Base-by-base conservation (phyloP, 2,113 vertebrate species). In the Callopanchax toddi region DNA sequence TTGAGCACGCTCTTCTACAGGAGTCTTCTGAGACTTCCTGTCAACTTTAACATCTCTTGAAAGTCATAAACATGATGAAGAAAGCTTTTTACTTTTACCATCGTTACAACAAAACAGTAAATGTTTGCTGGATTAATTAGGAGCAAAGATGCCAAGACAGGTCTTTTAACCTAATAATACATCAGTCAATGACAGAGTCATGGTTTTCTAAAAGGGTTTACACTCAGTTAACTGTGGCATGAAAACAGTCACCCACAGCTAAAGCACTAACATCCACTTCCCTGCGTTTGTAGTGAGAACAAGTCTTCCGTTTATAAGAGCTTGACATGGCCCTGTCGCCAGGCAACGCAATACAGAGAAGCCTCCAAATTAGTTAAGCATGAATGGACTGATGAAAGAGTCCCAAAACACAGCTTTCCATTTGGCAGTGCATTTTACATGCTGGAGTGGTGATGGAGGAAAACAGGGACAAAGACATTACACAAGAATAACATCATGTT, bases 341-440 rank as follows among this genome's bases (percentile, higher is more conserved):
- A 80, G 60, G 83, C 79, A 87, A 89, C 79, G 39, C 55, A 46
- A 57, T 52, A 71, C 57, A 67, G 60, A 67, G 36, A 81, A 70
- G 48, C 55, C 56, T 69, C 51, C 22, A 25, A 78, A 79, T 87
- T 83, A 86, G 77, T 78, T 39, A 53, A 74, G 81, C 83, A 54
- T 80, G 73, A 80, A 73, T 50, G 67, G 60, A 48, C 67, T 71
- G 72, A 86, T 78, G 75, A 86, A 64, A 32, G 5, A 63, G 49
- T 71, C 74, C 58, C 21, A 71, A 79, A 86, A 82, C 76, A 79
- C 57, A 55, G 57, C 65, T 54, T 78, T 23, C n/a, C 62, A 37
- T 71, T 65, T 60, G 44, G 37, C 40, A 15, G 70, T 55, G 59
- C 46, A 57, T 71, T 71, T 86, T 48, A 71, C 18, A 69, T 70